Evolutionary conservation across 2,888 invertebrate genomes (phyloP).

Genomic region (Brachynemurus nebulosus): DNA sequence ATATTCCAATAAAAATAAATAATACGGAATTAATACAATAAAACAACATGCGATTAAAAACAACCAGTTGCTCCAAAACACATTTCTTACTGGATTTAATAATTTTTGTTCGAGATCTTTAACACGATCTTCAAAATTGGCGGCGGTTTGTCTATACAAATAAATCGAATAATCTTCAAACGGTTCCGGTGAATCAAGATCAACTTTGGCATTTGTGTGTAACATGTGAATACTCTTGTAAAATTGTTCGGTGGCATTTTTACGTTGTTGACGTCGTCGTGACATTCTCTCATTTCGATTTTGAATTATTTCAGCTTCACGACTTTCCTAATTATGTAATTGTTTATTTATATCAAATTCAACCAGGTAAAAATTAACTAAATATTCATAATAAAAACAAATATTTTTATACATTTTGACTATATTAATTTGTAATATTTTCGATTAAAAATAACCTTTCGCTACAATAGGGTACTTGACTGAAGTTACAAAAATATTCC

Average conservation of each 20-base stretch:
- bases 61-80: too few relatives aligned
- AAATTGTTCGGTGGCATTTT: constrained; percentile 68
- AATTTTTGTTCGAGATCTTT: constrained; percentile 66
- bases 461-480: too few relatives aligned
- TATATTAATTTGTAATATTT: too few relatives aligned
- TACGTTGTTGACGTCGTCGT: constrained; percentile 51
- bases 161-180: constrained; percentile 76
- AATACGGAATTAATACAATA: too few relatives aligned
- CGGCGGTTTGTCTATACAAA: constrained; percentile 73
- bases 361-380: neutral
- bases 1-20: too few relatives aligned
- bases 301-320: constrained; percentile 57
- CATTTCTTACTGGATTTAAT: constrained; percentile 59
- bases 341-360: constrained; percentile 1
- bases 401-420: too few relatives aligned
- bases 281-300: constrained; percentile 50
- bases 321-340: constrained; percentile 43
- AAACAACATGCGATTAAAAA: too few relatives aligned
- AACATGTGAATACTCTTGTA: constrained; percentile 75
- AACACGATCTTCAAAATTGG: constrained; percentile 71
- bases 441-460: too few relatives aligned
- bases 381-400: neutral
- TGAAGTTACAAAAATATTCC: too few relatives aligned
- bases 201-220: constrained; percentile 56
- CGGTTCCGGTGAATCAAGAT: constrained; percentile 44